phyloP scores from a whole-genome alignment of 2,113 vertebrate genomes.

The Morone chrysops region DNA sequence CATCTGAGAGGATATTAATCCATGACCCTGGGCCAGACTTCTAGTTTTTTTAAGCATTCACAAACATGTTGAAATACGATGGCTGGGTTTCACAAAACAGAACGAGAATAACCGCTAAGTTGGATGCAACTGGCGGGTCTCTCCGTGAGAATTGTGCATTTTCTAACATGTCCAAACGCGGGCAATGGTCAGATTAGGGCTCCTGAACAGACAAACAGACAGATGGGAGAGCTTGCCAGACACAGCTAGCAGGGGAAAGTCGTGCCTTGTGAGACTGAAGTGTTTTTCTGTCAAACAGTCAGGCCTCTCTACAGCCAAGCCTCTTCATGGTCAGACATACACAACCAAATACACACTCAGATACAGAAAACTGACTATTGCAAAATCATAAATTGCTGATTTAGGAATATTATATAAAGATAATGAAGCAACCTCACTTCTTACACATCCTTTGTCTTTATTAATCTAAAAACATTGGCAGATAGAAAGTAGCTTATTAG shows the following conservation, averaged over 20 bases:
- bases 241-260: constrained; percentile 24
- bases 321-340: constrained; percentile 23
- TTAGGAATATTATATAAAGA: not conserved
- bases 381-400: constrained; percentile 6
- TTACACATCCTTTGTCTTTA: not conserved
- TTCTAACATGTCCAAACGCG: constrained; percentile 1
- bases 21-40: not conserved
- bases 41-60: not conserved
- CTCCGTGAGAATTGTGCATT: constrained; percentile 16
- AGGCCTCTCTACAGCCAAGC: constrained; percentile 23
- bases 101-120: not conserved
- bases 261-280: constrained; percentile 41
- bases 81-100: constrained; percentile 4
- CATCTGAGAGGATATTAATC: constrained; percentile 18
- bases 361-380: not conserved
- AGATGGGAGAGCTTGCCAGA: constrained; percentile 46
- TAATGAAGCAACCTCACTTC: not conserved
- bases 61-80: constrained; percentile 38
- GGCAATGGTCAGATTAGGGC: constrained; percentile 22
- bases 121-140: not conserved
- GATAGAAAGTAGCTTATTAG: not conserved
- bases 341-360: constrained; percentile 4
- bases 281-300: constrained; percentile 38
- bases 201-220: constrained; percentile 45
- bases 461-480: not conserved